These are phyloP conservation scores for Equus przewalskii DNA, from an alignment of 2,113 vertebrate genomes.

Conservation along the genomic window DNA sequence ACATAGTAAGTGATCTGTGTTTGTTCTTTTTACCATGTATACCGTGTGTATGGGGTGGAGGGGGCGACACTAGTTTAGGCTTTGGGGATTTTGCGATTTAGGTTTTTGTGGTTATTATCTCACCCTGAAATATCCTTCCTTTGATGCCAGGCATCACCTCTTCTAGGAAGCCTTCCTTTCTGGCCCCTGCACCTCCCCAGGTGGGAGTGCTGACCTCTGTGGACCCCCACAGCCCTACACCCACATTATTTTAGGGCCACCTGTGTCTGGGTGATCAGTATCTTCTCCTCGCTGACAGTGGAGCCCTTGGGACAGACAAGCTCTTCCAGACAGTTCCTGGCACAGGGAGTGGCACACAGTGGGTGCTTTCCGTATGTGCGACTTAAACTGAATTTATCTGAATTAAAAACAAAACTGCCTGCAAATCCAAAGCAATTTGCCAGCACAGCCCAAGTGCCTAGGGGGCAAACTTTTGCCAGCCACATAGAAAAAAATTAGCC, in stretches of 20 bases:
- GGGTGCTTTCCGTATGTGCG: background rate
- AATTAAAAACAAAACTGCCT: constrained; percentile 39
- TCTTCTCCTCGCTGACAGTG: background rate
- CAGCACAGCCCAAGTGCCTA: constrained; percentile 15
- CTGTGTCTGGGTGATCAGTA: background rate
- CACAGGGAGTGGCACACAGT: accelerated
- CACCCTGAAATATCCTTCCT: background rate
- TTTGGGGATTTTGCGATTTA: background rate
- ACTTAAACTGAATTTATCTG: background rate
- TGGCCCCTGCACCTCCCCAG: background rate
- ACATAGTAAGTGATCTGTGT: background rate
- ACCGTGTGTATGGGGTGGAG: accelerated
- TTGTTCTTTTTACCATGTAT: background rate
- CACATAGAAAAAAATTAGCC: constrained; percentile 65
- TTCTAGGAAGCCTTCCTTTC: constrained; percentile 6
- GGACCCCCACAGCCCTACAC: background rate
- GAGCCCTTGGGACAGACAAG: background rate
- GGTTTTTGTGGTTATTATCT: background rate
- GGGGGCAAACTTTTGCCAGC: background rate
- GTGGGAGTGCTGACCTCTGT: too few species aligned
- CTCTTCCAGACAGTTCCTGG: background rate
- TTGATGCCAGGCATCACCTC: background rate
- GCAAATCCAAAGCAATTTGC: constrained; percentile 33
- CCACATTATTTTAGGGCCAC: accelerated
- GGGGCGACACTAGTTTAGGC: too few species aligned